Conservation (phyloP, 2,797 vertebrate genomes). For the Coluber constrictor region DNA sequence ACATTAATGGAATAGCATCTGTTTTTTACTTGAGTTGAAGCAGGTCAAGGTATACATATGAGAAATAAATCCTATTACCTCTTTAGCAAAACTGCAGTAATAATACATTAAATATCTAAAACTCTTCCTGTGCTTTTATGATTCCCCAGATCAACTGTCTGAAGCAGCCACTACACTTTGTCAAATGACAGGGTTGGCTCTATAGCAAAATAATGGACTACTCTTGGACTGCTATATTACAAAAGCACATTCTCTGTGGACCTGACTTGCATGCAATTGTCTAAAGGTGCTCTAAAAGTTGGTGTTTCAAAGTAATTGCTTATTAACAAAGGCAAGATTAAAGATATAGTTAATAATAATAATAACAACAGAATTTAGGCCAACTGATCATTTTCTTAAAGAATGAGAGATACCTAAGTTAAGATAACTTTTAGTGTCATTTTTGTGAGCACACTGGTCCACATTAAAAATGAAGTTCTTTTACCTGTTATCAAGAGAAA, state of each 20-base stretch:
- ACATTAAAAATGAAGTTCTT: background rate
- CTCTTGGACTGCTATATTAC: background rate
- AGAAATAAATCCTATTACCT: background rate
- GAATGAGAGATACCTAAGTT: background rate
- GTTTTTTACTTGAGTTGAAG: background rate
- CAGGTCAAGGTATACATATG: background rate
- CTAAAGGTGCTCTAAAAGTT: background rate
- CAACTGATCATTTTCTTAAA: background rate
- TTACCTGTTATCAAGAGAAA: background rate
- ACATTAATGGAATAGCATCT: background rate
- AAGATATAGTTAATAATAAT: background rate
- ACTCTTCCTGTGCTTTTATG: background rate
- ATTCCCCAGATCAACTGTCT: background rate
- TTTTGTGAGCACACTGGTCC: background rate
- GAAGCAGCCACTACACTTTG: background rate
- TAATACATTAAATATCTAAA: background rate
- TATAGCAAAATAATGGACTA: background rate
- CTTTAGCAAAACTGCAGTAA: background rate
- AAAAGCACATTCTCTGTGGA: background rate
- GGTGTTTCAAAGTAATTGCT: background rate
- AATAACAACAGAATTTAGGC: background rate
- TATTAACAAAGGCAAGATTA: background rate
- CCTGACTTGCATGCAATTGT: background rate
- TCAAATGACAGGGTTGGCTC: background rate
- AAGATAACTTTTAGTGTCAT: background rate